Evolutionary conservation across 1,140 invertebrate genomes (phyloP), one percentile per base, ranked within the genome.

Genomic region (Harlomillsia oculata): DNA sequence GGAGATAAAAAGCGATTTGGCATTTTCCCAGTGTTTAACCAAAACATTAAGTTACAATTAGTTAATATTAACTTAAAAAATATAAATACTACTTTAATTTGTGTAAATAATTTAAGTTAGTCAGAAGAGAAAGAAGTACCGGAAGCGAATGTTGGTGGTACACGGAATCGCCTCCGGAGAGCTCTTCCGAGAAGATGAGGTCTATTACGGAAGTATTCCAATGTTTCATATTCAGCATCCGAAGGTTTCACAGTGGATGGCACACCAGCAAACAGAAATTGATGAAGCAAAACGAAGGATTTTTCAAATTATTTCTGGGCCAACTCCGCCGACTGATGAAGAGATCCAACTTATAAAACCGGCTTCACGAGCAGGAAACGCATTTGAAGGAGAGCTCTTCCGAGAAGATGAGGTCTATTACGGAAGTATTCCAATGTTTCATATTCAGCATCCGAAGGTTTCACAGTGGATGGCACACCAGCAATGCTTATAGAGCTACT

Each of bases 341-440:
- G 23, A 54, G 9, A 57, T 50, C 4, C 13, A 48, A 13, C 49
- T 49, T 44, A 59, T 59, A 52, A 54, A 46, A 37, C 44, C 56
- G 5, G 55, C 55, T 21, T 18, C 48, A 8, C 25, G 49, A 2
- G 16, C 41, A 3, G 40, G 40, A 3, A 53, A 16, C n/a, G 56
- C 56, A 8, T 54, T 62, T 26, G 28, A 57, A 1, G 60, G 59
- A 20, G 8, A 58, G 13, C 40, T 62, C n/a, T n/a, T n/a, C n/a
- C 46, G 18, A 64, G 28, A 34, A 65, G 25, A 48, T 65, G 60
- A 28, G 63, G 63, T 34, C 63, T 32, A 23, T 65, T 65, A 14
- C 63, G 29, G 53, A 65, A 65, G 36, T 59, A 65, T 49, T 65
- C 63, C n/a, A 65, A 53, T 2, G 59, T 56, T 30, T 64, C 63